A percentile compares a stretch with the other conserved stretches of the same genome.
Conservation (phyloP, 2,888 invertebrate genomes). For the Rapana venosa region DNA sequence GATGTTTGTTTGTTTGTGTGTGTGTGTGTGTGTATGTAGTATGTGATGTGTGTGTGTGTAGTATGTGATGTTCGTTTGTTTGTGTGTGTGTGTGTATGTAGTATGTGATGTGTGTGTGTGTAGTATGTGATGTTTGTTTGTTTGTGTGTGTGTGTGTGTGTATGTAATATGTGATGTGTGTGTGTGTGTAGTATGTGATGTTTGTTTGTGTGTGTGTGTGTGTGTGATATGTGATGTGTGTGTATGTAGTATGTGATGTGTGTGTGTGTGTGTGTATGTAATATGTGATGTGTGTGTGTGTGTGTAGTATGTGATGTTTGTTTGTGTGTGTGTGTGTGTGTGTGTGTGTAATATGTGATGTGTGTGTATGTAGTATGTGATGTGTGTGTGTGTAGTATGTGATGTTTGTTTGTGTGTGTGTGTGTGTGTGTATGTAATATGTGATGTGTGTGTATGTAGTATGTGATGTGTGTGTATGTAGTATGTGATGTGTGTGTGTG, state of each 20-base stretch:
- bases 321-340: background rate
- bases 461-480: background rate
- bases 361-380: background rate
- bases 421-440: too few species aligned
- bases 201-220: background rate
- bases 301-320: background rate
- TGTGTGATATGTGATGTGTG: background rate
- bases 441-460: background rate
- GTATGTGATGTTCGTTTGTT: background rate
- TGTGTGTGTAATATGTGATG: background rate
- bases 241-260: background rate
- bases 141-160: too few species aligned
- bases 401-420: too few species aligned
- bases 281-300: too few species aligned
- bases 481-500: background rate
- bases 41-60: background rate
- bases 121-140: background rate
- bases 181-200: background rate
- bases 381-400: background rate
- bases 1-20: too few species aligned
- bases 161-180: too few species aligned
- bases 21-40: background rate
- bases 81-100: background rate
- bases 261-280: background rate
- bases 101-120: background rate